Conservation (phyloP, 2,113 vertebrate genomes). For the Erythrocercus mccallii region DNA sequence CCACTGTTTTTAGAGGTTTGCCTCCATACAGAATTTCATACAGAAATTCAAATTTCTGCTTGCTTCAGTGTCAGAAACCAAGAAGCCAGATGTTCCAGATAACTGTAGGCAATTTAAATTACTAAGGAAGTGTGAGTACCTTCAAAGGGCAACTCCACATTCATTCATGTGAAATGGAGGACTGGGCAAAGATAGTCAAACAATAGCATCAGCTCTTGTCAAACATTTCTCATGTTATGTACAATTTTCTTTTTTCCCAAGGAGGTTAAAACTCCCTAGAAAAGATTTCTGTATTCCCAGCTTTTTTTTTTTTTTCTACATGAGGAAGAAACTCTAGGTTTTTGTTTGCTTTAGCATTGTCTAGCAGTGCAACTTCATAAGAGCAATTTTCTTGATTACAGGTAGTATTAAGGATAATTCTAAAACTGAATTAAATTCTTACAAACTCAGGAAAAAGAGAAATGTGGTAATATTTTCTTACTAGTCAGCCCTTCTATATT, state of each 20-base stretch:
- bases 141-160: background rate
- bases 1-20: background rate
- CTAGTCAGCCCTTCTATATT: background rate
- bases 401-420: background rate
- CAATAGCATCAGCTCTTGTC: background rate
- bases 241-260: background rate
- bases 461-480: background rate
- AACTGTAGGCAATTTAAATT: background rate
- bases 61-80: background rate
- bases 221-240: background rate
- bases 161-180: background rate
- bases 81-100: background rate
- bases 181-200: background rate
- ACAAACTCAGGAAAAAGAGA: background rate
- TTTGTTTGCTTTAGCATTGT: background rate
- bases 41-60: background rate
- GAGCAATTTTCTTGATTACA: background rate
- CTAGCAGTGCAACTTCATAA: background rate
- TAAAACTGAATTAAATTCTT: background rate
- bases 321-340: background rate
- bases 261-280: background rate
- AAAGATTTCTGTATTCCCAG: background rate
- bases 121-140: background rate
- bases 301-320: background rate
- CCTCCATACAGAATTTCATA: background rate